phyloP scores from a whole-genome alignment of 2,113 vertebrate species.

The Hemicordylus capensis region DNA sequence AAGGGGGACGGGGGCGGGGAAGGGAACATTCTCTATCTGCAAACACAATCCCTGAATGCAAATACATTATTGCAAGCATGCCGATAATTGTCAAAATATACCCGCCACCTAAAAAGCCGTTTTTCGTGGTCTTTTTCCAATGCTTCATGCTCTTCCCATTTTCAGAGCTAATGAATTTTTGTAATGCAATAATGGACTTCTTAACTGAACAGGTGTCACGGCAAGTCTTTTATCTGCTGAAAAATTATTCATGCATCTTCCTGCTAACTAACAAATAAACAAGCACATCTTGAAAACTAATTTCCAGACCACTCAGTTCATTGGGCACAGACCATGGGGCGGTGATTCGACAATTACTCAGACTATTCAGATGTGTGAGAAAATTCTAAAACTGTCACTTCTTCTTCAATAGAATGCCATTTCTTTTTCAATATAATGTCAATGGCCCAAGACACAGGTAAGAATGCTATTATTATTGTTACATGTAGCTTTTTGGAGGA shows the following conservation, averaged over 20 bases:
- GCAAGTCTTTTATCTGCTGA: constrained; percentile 1
- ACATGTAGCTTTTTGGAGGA: background rate
- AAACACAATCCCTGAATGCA: background rate
- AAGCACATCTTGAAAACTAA: constrained; percentile 1
- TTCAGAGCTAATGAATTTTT: constrained; percentile 3
- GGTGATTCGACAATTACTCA: background rate
- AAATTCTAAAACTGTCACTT: background rate
- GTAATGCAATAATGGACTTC: constrained; percentile 16
- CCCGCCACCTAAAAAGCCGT: background rate
- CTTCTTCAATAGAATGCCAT: too few species aligned
- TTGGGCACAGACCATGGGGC: background rate
- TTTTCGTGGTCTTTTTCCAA: background rate
- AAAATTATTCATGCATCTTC: background rate
- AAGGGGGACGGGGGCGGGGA: too few species aligned
- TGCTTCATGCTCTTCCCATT: background rate
- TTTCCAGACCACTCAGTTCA: background rate
- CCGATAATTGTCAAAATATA: background rate
- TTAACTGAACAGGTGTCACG: constrained; percentile 12
- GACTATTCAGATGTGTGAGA: background rate
- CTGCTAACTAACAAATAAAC: constrained; percentile 1
- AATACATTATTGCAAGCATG: background rate
- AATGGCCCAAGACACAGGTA: background rate
- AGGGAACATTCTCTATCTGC: background rate
- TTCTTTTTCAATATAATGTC: background rate
- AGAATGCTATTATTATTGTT: background rate